These are phyloP conservation scores for Chelidonichthys spinosus DNA, from an alignment of 2,797 vertebrate genomes.

Conservation along the genomic window DNA sequence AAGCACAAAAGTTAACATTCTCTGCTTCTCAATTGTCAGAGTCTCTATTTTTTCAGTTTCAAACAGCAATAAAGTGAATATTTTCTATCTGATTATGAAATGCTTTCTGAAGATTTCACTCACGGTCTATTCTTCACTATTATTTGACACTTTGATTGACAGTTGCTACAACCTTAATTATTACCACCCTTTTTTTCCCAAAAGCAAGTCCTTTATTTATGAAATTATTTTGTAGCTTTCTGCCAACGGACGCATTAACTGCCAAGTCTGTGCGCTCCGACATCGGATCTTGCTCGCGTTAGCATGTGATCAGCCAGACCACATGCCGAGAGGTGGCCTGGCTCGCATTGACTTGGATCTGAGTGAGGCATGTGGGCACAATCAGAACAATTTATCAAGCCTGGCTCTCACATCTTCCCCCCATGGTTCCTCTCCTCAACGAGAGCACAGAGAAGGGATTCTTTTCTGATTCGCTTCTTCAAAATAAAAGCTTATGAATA, in stretches of 20 bases:
- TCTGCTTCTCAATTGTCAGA: not conserved
- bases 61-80: not conserved
- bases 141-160: conserved; percentile 3
- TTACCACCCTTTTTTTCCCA: not conserved
- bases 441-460: not conserved
- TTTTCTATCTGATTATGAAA: not conserved
- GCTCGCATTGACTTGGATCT: not conserved
- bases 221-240: not conserved
- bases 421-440: not conserved
- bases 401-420: not conserved
- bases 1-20: not conserved
- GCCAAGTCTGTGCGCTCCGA: not conserved
- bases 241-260: not conserved
- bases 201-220: not conserved
- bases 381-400: not conserved
- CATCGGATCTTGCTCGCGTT: not conserved
- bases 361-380: not conserved
- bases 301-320: not conserved
- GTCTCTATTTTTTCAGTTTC: not conserved
- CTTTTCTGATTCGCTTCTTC: not conserved
- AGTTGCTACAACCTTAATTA: not conserved
- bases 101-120: not conserved
- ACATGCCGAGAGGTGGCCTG: not conserved
- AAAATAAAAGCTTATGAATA: not conserved
- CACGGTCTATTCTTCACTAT: not conserved